A percentile compares a stretch with the other conserved stretches of the same genome.
Conservation (phyloP, 2,888 invertebrate genomes). For the Caradrina kadenii region DNA sequence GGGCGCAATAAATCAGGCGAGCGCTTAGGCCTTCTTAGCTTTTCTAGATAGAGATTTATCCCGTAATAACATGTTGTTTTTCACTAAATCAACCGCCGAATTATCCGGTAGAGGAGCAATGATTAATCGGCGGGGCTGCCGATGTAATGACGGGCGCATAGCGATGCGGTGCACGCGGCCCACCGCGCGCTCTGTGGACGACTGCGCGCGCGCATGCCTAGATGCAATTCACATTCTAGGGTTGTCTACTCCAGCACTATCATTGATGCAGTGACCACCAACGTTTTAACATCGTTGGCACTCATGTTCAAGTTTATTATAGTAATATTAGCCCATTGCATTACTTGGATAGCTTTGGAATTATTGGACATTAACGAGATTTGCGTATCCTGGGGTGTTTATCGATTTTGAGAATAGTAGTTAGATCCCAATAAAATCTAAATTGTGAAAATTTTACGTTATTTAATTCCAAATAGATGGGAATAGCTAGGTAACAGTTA, state of each 20-base stretch:
- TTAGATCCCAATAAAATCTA: conserved; percentile 45
- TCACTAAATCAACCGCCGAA: conserved; percentile 90
- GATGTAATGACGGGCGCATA: conserved; percentile 81
- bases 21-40: conserved; percentile 90
- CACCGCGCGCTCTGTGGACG: conserved; percentile 37
- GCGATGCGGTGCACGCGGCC: conserved; percentile 62
- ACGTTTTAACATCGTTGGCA: conserved; percentile 28
- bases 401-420: conserved; percentile 42
- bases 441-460: conserved; percentile 36
- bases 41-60: conserved; percentile 91
- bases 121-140: conserved; percentile 87
- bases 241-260: conserved; percentile 38
- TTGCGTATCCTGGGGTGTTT: conserved; percentile 24
- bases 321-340: conserved; percentile 22
- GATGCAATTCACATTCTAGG: conserved; percentile 40
- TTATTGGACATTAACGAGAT: conserved; percentile 32
- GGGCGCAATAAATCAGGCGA: conserved; percentile 86
- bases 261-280: conserved; percentile 45
- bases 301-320: conserved; percentile 35
- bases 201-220: conserved; percentile 41
- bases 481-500: conserved; percentile 13
- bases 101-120: conserved; percentile 89
- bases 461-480: conserved; percentile 33
- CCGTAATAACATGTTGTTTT: conserved; percentile 90
- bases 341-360: conserved; percentile 10